Percentiles rank a stretch among this genome's conserved stretches.
Conservation (phyloP, 37 sponge, comb jelly and placozoan species). For the Cliona cf. orientalis region DNA sequence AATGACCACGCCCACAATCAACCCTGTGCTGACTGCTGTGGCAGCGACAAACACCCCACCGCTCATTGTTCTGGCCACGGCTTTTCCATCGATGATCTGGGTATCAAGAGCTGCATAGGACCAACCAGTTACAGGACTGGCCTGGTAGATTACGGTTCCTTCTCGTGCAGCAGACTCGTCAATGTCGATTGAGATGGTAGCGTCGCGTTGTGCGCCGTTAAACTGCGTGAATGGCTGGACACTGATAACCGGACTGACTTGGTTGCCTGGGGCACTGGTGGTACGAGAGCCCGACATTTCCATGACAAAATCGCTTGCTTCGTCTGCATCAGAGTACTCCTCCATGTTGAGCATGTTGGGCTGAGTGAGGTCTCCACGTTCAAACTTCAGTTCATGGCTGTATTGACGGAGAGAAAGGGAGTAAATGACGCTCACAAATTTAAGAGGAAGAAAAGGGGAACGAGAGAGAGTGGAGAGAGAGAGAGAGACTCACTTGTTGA, state of each 20-base stretch:
- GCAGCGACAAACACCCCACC: constrained; percentile 83
- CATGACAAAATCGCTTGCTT: background rate
- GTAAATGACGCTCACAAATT: background rate
- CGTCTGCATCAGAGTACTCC: background rate
- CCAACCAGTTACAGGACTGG: constrained; percentile 25
- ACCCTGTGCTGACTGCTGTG: constrained; percentile 2
- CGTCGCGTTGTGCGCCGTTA: background rate
- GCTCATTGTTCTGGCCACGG: constrained; percentile 32
- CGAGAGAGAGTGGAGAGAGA: background rate
- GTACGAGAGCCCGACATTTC: background rate
- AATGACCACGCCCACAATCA: constrained; percentile 44
- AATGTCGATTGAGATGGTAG: background rate
- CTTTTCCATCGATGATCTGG: constrained; percentile 25
- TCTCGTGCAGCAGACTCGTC: background rate
- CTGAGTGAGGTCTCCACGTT: background rate
- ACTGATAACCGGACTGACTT: background rate
- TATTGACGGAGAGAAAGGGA: background rate
- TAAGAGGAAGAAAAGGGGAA: background rate
- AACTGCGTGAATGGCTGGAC: constrained; percentile 2
- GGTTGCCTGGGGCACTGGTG: background rate
- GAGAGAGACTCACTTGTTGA: constrained; percentile 23
- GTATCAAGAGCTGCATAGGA: constrained; percentile 42
- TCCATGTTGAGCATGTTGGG: constrained; percentile 4
- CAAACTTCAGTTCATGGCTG: constrained; percentile 17
- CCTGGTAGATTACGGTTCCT: constrained; percentile 34